A percentile compares a stretch with the other conserved stretches of the same genome.
These are phyloP conservation scores for Onchidella celtica DNA, from an alignment of 2,888 invertebrate genomes.

Conservation along the genomic window DNA sequence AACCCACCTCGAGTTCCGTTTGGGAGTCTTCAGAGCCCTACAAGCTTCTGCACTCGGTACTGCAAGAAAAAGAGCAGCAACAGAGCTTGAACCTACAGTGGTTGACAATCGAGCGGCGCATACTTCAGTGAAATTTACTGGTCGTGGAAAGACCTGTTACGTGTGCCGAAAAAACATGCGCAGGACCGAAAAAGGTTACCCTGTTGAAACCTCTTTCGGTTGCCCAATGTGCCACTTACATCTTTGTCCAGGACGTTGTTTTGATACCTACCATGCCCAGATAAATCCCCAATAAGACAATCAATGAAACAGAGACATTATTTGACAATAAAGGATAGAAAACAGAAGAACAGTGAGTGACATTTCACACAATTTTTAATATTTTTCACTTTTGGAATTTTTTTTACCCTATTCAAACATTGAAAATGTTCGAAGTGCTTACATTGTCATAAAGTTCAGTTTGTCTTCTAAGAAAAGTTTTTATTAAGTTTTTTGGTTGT, in stretches of 20 bases:
- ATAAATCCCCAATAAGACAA: not conserved
- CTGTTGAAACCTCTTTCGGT: not conserved
- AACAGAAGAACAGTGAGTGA: not conserved
- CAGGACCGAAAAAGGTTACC: not conserved
- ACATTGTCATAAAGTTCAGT: not conserved
- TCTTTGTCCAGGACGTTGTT: not conserved
- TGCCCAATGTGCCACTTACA: not conserved
- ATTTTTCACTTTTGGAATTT: not conserved
- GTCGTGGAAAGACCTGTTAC: not conserved
- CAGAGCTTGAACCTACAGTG: not conserved
- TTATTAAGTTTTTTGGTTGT: not conserved
- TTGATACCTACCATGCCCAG: not conserved
- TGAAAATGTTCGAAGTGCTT: no score
- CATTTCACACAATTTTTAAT: not conserved
- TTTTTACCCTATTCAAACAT: not conserved
- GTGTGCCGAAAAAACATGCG: not conserved
- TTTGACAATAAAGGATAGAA: not conserved
- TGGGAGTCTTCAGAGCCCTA: slow-evolving; percentile 5
- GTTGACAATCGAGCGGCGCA: not conserved
- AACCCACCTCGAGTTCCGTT: slow-evolving; percentile 13
- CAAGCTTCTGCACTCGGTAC: not conserved
- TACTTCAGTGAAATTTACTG: not conserved
- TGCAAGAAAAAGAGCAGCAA: not conserved
- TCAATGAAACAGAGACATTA: not conserved
- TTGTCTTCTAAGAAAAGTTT: not conserved